Evolutionary conservation across 1,140 invertebrate genomes (phyloP).

Genomic region (Drosophila teissieri): DNA sequence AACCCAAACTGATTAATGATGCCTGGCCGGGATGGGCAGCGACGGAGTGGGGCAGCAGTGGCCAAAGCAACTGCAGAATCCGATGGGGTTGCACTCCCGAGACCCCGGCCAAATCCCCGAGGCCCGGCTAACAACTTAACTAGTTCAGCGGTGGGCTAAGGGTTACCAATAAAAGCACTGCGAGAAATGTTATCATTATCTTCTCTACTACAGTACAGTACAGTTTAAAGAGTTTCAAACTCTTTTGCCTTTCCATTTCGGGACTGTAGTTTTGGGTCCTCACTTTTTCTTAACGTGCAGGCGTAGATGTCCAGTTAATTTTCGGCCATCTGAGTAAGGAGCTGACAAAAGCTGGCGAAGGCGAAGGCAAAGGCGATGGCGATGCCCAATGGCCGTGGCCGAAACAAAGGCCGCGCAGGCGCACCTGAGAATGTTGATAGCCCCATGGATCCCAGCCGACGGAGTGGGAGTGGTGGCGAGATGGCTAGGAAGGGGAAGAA

Average conservation of each 20-base stretch:
- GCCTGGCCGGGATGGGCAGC: slow-evolving; percentile 24
- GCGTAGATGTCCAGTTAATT: slow-evolving; percentile 51
- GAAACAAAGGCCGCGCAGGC: slow-evolving; percentile 70
- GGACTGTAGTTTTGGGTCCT: too few relatives aligned
- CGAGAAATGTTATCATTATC: slow-evolving; percentile 11
- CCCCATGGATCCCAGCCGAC: slow-evolving; percentile 63
- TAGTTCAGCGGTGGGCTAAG: slow-evolving; percentile 72
- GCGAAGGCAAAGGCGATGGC: neutral
- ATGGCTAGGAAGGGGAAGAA: neutral
- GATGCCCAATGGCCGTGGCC: slow-evolving; percentile 48
- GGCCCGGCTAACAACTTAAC: slow-evolving; percentile 78
- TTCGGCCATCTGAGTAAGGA: slow-evolving; percentile 58
- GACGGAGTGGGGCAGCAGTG: slow-evolving; percentile 6
- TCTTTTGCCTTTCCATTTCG: too few relatives aligned
- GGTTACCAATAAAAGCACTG: slow-evolving; percentile 51
- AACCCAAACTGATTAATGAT: slow-evolving; percentile 81
- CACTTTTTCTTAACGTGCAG: slow-evolving; percentile 20
- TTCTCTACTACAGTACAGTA: too few relatives aligned
- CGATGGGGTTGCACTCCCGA: slow-evolving; percentile 46
- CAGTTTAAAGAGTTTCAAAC: too few relatives aligned
- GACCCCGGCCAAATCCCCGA: slow-evolving; percentile 33
- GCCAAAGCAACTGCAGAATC: slow-evolving; percentile 35
- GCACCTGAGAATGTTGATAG: slow-evolving; percentile 83
- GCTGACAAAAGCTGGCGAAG: slow-evolving; percentile 62
- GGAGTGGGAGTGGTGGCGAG: slow-evolving; percentile 19